These are phyloP conservation scores for Elgaria multicarinata DNA, from an alignment of 2,113 vertebrate genomes.

Conservation along the genomic window DNA sequence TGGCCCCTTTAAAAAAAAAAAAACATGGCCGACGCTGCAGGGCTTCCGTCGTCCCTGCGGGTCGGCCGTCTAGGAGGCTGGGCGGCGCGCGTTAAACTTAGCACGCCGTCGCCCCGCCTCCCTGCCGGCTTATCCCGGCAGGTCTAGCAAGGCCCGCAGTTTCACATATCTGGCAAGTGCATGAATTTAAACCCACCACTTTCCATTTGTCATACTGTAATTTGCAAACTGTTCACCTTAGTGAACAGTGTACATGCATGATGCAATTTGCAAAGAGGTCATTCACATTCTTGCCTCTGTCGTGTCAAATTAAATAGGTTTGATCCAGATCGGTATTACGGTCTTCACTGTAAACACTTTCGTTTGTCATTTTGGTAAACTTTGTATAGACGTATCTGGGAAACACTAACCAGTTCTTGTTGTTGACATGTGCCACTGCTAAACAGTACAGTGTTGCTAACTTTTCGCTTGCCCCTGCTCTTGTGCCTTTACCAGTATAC, in stretches of 20 bases:
- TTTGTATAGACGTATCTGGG: background rate
- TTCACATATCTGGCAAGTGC: slow-evolving; percentile 49
- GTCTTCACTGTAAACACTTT: background rate
- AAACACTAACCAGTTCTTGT: background rate
- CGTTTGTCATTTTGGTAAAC: background rate
- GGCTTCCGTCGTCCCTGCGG: too few relatives aligned
- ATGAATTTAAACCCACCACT: slow-evolving; percentile 47
- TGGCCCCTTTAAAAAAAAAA: too few relatives aligned
- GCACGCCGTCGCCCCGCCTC: too few relatives aligned
- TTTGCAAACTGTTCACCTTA: slow-evolving; percentile 36
- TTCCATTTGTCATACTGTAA: slow-evolving; percentile 58
- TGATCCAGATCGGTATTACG: background rate
- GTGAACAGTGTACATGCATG: slow-evolving; percentile 19
- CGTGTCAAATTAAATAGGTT: slow-evolving; percentile 17
- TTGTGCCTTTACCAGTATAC: background rate
- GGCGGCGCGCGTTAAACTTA: too few relatives aligned
- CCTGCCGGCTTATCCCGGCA: too few relatives aligned
- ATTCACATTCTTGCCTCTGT: slow-evolving; percentile 30
- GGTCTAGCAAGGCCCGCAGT: too few relatives aligned
- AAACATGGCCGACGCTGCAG: too few relatives aligned
- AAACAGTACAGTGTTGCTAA: background rate
- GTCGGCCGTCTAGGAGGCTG: too few relatives aligned
- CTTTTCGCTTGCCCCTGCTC: background rate
- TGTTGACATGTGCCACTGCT: background rate
- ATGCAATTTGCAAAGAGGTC: slow-evolving; percentile 33